These are phyloP conservation scores for Eristalis intricaria DNA, from an alignment of 2,888 invertebrate genomes.

Conservation along the genomic window DNA sequence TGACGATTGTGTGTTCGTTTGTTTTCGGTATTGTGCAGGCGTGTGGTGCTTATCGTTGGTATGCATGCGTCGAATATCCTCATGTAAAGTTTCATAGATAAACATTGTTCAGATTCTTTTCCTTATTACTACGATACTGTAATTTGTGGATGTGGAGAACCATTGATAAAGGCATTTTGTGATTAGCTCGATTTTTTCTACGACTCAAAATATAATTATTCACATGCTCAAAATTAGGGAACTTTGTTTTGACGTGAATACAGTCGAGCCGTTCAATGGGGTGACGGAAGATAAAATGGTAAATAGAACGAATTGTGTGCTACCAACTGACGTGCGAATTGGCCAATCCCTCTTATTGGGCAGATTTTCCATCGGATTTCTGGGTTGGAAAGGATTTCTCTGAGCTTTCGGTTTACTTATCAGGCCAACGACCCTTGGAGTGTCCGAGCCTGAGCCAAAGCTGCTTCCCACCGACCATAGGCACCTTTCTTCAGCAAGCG, in stretches of 20 bases:
- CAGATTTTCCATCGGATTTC: no score
- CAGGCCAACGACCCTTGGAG: no score
- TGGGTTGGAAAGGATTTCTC: no score
- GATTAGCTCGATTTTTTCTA: background rate
- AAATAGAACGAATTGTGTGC: no score
- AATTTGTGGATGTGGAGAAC: background rate
- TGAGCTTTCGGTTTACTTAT: no score
- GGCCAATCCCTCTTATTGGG: no score
- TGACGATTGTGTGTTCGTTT: constrained; percentile 27
- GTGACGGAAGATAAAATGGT: no score
- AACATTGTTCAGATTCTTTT: constrained; percentile 3
- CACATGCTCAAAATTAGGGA: background rate
- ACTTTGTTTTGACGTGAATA: background rate
- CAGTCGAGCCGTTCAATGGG: background rate
- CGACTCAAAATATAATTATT: background rate
- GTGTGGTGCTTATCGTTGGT: background rate
- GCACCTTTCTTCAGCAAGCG: no score
- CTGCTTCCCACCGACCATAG: no score
- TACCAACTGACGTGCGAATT: no score
- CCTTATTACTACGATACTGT: background rate
- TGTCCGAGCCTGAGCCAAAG: no score
- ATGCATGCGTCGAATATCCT: constrained; percentile 31
- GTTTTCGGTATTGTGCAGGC: constrained; percentile 17
- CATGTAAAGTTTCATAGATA: constrained; percentile 9
- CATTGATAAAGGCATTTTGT: background rate